Evolutionary conservation across 2,888 invertebrate genomes (phyloP).

Genomic region (Pterostichus madidus): DNA sequence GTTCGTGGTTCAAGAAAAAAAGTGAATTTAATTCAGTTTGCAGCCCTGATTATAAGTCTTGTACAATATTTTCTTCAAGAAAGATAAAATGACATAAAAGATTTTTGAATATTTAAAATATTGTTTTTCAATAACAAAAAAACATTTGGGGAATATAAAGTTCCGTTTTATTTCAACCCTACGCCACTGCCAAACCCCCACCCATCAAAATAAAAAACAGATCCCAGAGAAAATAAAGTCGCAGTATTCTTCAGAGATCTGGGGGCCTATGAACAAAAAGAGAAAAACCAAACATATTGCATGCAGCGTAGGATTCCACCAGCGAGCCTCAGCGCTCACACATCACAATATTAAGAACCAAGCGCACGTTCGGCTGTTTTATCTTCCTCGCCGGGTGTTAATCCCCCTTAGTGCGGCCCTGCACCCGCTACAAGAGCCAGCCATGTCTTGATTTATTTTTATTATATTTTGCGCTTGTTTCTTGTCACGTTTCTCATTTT

Average conservation of each 20-base stretch:
- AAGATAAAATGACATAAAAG: no score
- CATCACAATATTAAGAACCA: constrained; percentile 57
- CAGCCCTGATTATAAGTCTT: no score
- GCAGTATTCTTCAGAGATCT: constrained; percentile 26
- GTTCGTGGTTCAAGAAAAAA: no score
- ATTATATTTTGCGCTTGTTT: constrained; percentile 71
- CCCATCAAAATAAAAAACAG: constrained; percentile 41
- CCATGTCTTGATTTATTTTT: constrained; percentile 71
- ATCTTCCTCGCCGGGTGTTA: constrained; percentile 61
- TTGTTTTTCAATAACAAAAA: constrained; percentile 4
- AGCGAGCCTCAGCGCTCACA: constrained; percentile 26
- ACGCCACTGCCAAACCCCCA: constrained; percentile 1
- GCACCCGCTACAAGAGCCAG: constrained; percentile 41
- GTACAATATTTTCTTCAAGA: no score
- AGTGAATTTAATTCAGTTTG: no score
- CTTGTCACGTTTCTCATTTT: constrained; percentile 73
- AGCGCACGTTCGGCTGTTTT: constrained; percentile 54
- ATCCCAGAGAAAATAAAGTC: constrained; percentile 46
- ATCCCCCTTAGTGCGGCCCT: constrained; percentile 51
- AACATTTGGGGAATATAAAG: constrained; percentile 19
- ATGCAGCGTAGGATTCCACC: constrained; percentile 14
- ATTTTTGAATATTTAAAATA: no score
- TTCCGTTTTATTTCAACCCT: neutral
- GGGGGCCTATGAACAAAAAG: constrained; percentile 16
- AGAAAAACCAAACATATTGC: constrained; percentile 28